Evolutionary conservation across 1,140 invertebrate genomes (phyloP), one percentile per base, ranked within the genome.

Genomic region (Solenopsis fugax): DNA sequence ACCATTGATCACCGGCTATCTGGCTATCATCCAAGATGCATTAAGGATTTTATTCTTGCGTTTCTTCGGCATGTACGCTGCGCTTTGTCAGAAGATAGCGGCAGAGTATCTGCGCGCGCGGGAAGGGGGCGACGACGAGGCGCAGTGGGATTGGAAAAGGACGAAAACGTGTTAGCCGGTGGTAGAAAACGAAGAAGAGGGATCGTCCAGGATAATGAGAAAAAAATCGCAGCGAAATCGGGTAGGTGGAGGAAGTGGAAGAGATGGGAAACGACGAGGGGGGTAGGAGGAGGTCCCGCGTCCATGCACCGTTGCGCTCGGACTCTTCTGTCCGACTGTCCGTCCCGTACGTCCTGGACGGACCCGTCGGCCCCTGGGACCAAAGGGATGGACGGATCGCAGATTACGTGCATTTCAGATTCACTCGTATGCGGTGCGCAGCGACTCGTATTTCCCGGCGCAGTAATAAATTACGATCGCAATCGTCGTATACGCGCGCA

Each of bases 401-500:
- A 37, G 89, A 89, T 90, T 90, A 75, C 77, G 72, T 58, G 73
- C 88, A 80, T 87, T 90, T 90, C 73, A 64, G 78, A 90, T 90
- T 90, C 89, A 76, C 85, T 87, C 81, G 88, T 69, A 24, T n/a
- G 65, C 75, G 71, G 65, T 80, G 85, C 10, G 54, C 52, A 58
- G 80, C 80, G 67, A 73, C 69, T 73, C 88, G 85, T 62, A 48
- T 73, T 85, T 69, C 77, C 85, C 78, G 54, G 88, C 13, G 67
- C 77, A 71, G 85, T 73, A 80, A 91, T 89, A 91, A 91, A 91
- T 91, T 85, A 90, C 87, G 85, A 91, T 91, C 76, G 87, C 90
- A 87, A 90, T 90, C 89, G 88, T 84, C 29, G 52, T 82, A 50
- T 72, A 88, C 50, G 54, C 21, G 73, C 41, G 41, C 69, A 54